Conservation (phyloP, 2,797 vertebrate genomes). For the Oreochromis mossambicus region DNA sequence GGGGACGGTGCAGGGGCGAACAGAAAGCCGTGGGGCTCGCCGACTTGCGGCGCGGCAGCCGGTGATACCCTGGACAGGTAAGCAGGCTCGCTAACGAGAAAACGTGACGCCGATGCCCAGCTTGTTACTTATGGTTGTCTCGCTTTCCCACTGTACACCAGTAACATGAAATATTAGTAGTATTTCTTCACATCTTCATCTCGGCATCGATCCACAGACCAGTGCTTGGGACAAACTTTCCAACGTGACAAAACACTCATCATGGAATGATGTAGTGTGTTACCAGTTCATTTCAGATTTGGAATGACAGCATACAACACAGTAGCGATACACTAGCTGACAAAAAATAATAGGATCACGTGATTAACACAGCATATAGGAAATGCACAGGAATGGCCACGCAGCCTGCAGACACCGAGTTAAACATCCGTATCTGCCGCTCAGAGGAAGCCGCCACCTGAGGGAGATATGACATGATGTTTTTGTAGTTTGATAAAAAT, state of each 20-base stretch:
- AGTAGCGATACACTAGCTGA: neutral
- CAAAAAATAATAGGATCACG: neutral
- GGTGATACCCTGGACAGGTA: constrained; percentile 34
- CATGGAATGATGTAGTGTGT: accelerated
- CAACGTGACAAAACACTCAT: neutral
- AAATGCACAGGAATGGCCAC: neutral
- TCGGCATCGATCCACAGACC: neutral
- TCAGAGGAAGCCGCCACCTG: neutral
- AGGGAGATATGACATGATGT: neutral
- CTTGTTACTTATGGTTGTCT: accelerated
- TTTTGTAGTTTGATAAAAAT: neutral
- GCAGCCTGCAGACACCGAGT: accelerated
- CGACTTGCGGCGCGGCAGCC: neutral
- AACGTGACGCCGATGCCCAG: neutral
- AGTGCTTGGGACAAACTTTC: neutral
- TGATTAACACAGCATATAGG: no score
- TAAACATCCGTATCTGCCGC: neutral
- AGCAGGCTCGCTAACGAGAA: neutral
- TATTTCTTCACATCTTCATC: no score
- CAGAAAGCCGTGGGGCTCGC: constrained; percentile 14
- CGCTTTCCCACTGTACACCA: neutral
- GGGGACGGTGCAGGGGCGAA: constrained; percentile 33
- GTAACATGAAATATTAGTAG: accelerated
- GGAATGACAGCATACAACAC: neutral
- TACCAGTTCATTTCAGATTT: accelerated